phyloP scores from a whole-genome alignment of 2,888 invertebrate genomes.

The Cephus spinipes region DNA sequence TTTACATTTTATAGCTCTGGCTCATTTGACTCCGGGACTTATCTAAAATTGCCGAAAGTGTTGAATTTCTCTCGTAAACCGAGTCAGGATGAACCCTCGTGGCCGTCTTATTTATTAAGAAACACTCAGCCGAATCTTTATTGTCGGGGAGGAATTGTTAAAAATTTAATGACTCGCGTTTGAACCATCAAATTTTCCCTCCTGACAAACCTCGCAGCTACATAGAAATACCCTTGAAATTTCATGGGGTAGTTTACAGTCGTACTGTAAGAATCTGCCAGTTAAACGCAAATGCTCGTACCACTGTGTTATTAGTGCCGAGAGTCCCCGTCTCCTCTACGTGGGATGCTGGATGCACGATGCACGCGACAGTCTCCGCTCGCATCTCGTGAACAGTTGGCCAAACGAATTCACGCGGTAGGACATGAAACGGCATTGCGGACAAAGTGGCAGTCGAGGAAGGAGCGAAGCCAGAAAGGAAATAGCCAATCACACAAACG shows the following conservation, averaged over 20 bases:
- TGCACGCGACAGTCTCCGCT: too few species aligned
- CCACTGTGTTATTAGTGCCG: neutral
- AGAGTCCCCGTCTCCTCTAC: neutral
- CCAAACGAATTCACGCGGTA: too few species aligned
- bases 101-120: slow-evolving; percentile 3
- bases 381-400: too few species aligned
- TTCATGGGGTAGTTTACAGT: neutral
- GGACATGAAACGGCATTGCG: too few species aligned
- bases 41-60: slow-evolving; percentile 2
- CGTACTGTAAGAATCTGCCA: neutral
- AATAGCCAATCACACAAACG: slow-evolving; percentile 48
- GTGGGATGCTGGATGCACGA: neutral
- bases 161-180: neutral
- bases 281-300: neutral
- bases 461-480: slow-evolving; percentile 36
- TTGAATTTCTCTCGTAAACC: slow-evolving; percentile 5
- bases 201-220: neutral
- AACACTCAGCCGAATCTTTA: slow-evolving; percentile 1
- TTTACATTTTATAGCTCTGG: slow-evolving; percentile 1
- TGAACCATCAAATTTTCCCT: neutral
- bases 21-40: neutral
- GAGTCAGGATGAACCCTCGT: neutral
- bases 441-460: neutral
- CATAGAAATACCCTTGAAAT: neutral
- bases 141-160: neutral